Evolutionary conservation across 1,140 invertebrate genomes (phyloP).

Genomic region (Papilio aristodemus): DNA sequence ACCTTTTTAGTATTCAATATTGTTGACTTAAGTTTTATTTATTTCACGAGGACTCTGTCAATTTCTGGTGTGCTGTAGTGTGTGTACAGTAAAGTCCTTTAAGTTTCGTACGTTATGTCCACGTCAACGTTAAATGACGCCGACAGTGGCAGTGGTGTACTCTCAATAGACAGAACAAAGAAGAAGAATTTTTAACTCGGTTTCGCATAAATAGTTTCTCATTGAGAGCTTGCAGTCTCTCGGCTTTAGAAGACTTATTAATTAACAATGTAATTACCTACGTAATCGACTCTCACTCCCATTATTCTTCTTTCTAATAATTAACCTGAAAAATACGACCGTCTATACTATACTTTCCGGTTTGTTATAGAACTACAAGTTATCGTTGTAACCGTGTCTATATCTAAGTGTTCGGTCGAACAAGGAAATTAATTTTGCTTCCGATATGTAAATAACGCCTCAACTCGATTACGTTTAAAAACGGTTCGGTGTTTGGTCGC

Average conservation of each 20-base stretch:
- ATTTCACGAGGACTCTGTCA: not conserved
- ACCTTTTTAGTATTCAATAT: conserved; percentile 1
- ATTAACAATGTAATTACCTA: too few relatives aligned
- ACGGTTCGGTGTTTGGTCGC: not conserved
- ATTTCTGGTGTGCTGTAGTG: not conserved
- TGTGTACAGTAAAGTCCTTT: not conserved
- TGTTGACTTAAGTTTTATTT: not conserved
- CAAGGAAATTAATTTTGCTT: not conserved
- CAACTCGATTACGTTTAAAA: not conserved
- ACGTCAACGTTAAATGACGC: not conserved
- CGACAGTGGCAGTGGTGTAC: too few relatives aligned
- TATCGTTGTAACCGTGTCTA: not conserved
- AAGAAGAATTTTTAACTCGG: too few relatives aligned
- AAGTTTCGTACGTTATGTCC: not conserved
- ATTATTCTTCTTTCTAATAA: too few relatives aligned
- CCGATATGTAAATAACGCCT: not conserved
- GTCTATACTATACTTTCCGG: too few relatives aligned
- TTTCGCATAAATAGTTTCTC: too few relatives aligned
- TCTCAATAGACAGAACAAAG: too few relatives aligned
- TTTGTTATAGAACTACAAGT: not conserved
- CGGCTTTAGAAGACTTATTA: too few relatives aligned
- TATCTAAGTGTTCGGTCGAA: not conserved
- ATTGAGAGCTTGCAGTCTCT: too few relatives aligned
- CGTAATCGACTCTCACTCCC: too few relatives aligned
- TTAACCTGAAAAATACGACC: too few relatives aligned